Percentiles rank a stretch among this genome's conserved stretches.
Evolutionary conservation across 2,797 vertebrate species (phyloP).

Genomic region (Cossypha niveicapilla): DNA sequence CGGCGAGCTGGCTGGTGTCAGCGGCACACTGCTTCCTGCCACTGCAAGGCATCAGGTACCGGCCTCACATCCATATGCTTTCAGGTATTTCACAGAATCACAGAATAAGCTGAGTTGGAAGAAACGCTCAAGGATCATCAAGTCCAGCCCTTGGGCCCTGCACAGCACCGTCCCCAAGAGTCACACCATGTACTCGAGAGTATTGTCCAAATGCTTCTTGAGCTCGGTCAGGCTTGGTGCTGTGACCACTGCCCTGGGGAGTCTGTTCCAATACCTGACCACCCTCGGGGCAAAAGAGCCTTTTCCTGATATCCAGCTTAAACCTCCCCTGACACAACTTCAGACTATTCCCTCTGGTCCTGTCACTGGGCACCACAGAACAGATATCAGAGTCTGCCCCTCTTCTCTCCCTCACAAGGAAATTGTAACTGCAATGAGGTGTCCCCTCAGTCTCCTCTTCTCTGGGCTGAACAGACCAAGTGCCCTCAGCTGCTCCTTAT

Average conservation of each 20-base stretch:
- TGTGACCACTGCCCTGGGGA: background rate
- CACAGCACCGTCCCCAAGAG: background rate
- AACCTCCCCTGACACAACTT: background rate
- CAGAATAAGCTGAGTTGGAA: background rate
- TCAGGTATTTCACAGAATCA: background rate
- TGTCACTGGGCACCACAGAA: background rate
- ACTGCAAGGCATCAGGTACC: constrained; percentile 58
- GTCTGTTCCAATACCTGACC: background rate
- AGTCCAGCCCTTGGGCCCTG: background rate
- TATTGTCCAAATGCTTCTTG: background rate
- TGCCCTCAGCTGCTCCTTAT: background rate
- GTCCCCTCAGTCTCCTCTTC: background rate
- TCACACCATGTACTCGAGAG: background rate
- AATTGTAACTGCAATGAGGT: background rate
- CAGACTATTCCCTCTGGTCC: background rate
- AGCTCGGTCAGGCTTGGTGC: background rate
- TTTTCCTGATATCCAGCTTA: background rate
- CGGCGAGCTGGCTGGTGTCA: constrained; percentile 83
- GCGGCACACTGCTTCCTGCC: constrained; percentile 91
- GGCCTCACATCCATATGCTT: background rate
- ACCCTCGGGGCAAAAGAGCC: background rate
- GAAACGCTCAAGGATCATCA: background rate
- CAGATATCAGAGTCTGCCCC: background rate
- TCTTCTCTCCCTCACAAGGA: background rate
- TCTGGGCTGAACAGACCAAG: background rate